Conservation (phyloP, 2,113 vertebrate genomes). For the Pedetes capensis region DNA sequence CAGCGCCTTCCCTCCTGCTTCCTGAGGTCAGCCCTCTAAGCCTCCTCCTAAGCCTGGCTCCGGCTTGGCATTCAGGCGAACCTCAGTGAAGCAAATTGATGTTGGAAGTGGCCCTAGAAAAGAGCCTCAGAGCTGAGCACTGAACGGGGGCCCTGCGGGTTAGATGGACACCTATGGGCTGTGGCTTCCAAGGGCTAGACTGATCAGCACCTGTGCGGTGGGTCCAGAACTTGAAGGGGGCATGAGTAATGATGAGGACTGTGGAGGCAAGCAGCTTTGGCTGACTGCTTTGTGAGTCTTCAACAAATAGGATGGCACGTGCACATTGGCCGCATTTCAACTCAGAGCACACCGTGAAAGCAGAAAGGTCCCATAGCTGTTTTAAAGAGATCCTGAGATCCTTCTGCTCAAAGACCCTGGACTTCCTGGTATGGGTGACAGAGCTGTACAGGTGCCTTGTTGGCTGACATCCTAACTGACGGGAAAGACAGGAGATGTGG, state of each 20-base stretch:
- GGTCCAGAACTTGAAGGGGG: background rate
- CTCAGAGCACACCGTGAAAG: background rate
- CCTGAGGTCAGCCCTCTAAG: background rate
- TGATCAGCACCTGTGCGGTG: rapidly evolving
- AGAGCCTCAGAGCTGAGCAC: background rate
- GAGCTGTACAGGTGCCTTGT: no score
- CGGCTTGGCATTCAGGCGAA: background rate
- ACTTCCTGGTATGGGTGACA: background rate
- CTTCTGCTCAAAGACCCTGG: background rate
- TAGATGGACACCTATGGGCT: background rate
- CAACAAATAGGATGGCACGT: background rate
- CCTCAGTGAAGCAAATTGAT: background rate
- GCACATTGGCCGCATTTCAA: background rate
- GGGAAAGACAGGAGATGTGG: background rate
- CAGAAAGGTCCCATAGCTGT: background rate
- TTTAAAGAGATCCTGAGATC: background rate
- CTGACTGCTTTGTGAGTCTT: background rate
- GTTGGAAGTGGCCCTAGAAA: no score
- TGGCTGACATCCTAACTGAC: background rate
- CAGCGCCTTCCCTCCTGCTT: background rate
- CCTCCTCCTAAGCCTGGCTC: background rate
- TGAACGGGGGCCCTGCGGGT: no score
- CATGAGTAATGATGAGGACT: background rate
- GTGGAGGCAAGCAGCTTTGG: background rate
- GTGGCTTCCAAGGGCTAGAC: no score